Base-by-base conservation (phyloP, 2,113 vertebrate species). In the Ammodytes marinus region DNA sequence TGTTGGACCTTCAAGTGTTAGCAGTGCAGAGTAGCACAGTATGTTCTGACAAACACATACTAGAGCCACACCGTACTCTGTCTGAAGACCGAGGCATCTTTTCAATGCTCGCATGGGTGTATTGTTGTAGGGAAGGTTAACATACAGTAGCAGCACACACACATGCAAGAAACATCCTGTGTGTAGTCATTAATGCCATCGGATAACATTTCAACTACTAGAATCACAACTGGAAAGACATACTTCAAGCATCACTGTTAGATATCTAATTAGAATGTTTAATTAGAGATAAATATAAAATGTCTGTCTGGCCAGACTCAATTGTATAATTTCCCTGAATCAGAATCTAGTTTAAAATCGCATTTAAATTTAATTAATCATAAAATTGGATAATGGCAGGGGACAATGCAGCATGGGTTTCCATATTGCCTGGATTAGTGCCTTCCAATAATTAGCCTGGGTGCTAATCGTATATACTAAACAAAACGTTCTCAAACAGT, bases 231-330 rank as follows among this genome's bases (percentile, higher is more conserved):
- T 19, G 39, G 7, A 65, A 54, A 77, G n/a, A 79, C 3, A 59
- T 1, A 59, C 77, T 69, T 76, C 61, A 39, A 46, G 19, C 40
- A 59, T 61, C 19, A 69, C 54, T 63, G 69, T 69, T 37, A 77
- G 47, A 81, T 58, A 69, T 87, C 65, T 81, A 69, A 84, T 81
- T 85, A 81, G 61, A 78, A 60, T 76, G 55, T 72, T 42, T 86
- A 79, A 75, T 86, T 86, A n/a, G 86, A 87, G 78, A 42, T 79
- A 50, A 84, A 88, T 87, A 82, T 84, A 70, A 85, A 71, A 80
- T 77, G 66, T 60, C 71, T 61, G 58, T 57, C 57, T 65, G 53
- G 58, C 68, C 50, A 11, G 39, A 82, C 47, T 49, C 52, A 89
- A 67, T 46, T 66, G 57, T 40, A 80, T 79, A 0, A 58, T 77